Conservation (phyloP, 2,888 invertebrate genomes). For the Trichogramma dendrolimi region DNA sequence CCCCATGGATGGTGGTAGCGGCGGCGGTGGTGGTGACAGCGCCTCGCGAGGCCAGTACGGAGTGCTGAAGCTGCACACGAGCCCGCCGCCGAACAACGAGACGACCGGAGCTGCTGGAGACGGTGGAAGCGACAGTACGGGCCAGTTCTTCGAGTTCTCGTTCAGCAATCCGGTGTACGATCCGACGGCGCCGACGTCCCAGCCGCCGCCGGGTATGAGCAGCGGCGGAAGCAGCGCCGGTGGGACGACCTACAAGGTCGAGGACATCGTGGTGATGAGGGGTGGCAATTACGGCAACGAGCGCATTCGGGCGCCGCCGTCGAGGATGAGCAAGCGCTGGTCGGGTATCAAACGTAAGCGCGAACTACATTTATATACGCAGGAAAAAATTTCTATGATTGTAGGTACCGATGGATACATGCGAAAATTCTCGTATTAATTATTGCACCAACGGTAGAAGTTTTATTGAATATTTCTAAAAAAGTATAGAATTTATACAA, state of each 20-base stretch:
- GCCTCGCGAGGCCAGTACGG: constrained; percentile 64
- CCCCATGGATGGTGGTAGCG: constrained; percentile 55
- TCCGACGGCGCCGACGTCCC: constrained; percentile 61
- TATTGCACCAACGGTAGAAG: no score
- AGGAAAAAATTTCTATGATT: no score
- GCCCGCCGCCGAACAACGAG: constrained; percentile 51
- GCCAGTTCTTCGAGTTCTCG: constrained; percentile 62
- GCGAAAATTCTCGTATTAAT: not conserved
- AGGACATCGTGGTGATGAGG: constrained; percentile 69
- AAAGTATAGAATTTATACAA: no score
- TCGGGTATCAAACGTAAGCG: constrained; percentile 56
- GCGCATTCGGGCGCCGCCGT: constrained; percentile 35
- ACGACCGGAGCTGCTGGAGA: constrained; percentile 36
- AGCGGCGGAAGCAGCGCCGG: constrained; percentile 46
- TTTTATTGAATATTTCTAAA: no score
- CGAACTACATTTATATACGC: not conserved
- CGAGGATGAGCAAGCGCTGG: constrained; percentile 53
- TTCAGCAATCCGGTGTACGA: constrained; percentile 84
- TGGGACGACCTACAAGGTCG: constrained; percentile 67
- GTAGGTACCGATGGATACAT: no score
- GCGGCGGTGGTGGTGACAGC: constrained; percentile 54
- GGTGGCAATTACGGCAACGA: constrained; percentile 46
- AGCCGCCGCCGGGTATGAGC: constrained; percentile 31
- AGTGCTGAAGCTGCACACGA: constrained; percentile 71
- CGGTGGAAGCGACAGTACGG: constrained; percentile 48